Evolutionary conservation across 2,888 invertebrate species (phyloP), one percentile per base, ranked within the genome.

Genomic region (Neocrepidodera transversa): DNA sequence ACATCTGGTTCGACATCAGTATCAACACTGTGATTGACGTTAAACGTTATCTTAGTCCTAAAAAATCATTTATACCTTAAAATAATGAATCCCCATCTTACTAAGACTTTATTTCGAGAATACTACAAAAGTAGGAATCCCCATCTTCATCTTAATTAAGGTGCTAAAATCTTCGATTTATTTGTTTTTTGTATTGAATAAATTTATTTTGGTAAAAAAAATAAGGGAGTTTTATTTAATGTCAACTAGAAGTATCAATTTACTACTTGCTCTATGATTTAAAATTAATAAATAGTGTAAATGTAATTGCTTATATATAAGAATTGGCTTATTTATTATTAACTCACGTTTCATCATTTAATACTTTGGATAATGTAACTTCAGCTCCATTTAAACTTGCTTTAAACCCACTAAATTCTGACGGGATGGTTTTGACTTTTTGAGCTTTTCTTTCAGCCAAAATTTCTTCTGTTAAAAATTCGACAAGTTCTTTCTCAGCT

Each of bases 1-100:
- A 86, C 65, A 58, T 88, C 88, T 1, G 89, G 85, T 45, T 89
- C 90, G 2, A 85, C 74, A 50, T 93, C 93, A 0, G 92, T 84
- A 76, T 96, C 95, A 0, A 97, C 96, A 0, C 95, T 92, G 79
- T 97, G 95, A 79, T 97, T 98, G 0, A 98, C 91, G 77, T 96
- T 97, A 78, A 97, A 92, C 55, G 86, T 88, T 40, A 97, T 85
- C 49, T 84, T 85, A 63, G 95, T 85, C 64, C 91, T 92, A 72
- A 18, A 80, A 79, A 51, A 40, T 4, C 4, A 23, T 0, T 45
- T 23, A 23, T 23, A 6, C 3, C 23, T 8, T 18, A 42, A 4
- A 6, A 8, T 18, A 23, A 45, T 17, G 14, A 42, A 42, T 3
- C 14, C 3, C 4, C 1, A n/a, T n/a, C n/a, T n/a, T n/a, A n/a